These are phyloP conservation scores for Hylaea fasciaria DNA, from an alignment of 2,888 invertebrate species.

Conservation along the genomic window DNA sequence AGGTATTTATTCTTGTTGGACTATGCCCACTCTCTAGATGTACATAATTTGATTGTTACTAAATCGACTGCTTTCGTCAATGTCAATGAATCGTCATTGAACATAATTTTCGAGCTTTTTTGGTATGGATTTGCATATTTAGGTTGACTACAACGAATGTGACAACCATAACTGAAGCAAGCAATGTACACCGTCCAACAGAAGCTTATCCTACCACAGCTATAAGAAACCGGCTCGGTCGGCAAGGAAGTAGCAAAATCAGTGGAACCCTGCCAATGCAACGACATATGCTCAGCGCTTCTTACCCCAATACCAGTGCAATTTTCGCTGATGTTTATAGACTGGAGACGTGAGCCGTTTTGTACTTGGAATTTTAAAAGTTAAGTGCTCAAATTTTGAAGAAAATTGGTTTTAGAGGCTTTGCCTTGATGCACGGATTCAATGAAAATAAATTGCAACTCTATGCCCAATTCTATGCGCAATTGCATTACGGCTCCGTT, in stretches of 20 bases:
- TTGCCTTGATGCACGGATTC: not conserved
- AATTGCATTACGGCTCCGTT: too few species aligned
- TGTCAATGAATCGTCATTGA: too few species aligned
- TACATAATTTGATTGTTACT: too few species aligned
- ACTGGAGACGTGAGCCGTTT: not conserved
- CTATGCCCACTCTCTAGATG: too few species aligned
- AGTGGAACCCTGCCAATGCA: constrained; percentile 71
- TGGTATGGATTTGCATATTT: too few species aligned
- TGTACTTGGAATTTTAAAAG: constrained; percentile 1
- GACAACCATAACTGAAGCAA: not conserved
- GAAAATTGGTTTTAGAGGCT: not conserved
- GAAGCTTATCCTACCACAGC: constrained; percentile 10
- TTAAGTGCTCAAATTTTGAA: not conserved
- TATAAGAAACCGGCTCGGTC: constrained; percentile 35
- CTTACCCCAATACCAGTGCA: constrained; percentile 56
- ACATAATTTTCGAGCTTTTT: too few species aligned
- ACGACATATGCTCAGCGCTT: constrained; percentile 60
- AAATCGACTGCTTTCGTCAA: too few species aligned
- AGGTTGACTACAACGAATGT: too few species aligned
- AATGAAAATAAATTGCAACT: too few species aligned
- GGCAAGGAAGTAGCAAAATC: constrained; percentile 52
- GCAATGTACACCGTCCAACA: constrained; percentile 45
- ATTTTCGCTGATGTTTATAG: constrained; percentile 50
- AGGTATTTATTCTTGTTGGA: too few species aligned
- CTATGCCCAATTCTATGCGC: too few species aligned